A percentile compares a stretch with the other conserved stretches of the same genome.
Conservation (phyloP, 1,140 invertebrate genomes). For the Rhagoletis pomonella region DNA sequence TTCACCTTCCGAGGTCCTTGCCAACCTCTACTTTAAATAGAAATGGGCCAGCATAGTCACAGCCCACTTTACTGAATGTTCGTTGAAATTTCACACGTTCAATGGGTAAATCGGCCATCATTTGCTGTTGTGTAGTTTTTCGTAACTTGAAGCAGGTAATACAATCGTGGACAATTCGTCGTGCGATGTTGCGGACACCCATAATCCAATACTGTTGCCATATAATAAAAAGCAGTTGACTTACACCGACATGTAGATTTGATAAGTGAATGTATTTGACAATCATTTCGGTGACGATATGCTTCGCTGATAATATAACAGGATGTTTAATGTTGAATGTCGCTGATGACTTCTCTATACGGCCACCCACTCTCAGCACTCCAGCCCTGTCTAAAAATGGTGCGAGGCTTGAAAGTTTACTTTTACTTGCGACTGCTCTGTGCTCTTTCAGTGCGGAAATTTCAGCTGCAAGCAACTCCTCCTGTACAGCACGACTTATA, state of each 20-base stretch:
- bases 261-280: background rate
- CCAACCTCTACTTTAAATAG: background rate
- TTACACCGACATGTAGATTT: background rate
- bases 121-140: constrained; percentile 59
- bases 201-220: constrained; percentile 63
- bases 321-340: background rate
- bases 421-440: too few species aligned
- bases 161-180: constrained; percentile 64
- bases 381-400: background rate
- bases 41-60: too few species aligned
- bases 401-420: too few species aligned
- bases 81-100: constrained; percentile 61
- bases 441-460: too few species aligned
- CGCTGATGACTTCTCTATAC: background rate
- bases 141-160: constrained; percentile 65
- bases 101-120: constrained; percentile 59
- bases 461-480: too few species aligned
- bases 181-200: constrained; percentile 60
- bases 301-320: background rate
- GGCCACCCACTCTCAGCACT: background rate
- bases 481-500: too few species aligned
- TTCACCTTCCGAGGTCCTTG: constrained; percentile 55
- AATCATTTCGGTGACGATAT: constrained; percentile 1
- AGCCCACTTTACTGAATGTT: constrained; percentile 61
- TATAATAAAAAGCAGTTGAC: background rate